Base-by-base conservation (phyloP, 2,888 invertebrate species). In the Pyrochroa serraticornis region DNA sequence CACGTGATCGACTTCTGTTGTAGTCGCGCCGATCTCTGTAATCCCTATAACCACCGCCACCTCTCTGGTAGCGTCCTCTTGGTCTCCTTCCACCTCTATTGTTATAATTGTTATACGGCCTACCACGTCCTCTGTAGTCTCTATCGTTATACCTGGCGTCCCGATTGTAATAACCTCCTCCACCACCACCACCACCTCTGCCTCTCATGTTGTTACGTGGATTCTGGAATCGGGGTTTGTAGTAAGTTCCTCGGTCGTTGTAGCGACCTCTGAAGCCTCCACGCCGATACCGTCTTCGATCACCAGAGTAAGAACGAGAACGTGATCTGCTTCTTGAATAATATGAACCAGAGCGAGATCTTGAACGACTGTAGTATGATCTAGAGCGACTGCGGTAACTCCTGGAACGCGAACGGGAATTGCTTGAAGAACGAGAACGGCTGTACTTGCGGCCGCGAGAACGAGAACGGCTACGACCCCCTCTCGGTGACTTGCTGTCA, bases 161-260 rank as follows among this genome's bases (percentile, higher is more conserved):
- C 54, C 80, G 70, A 58, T 76, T 73, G 60, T 77, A 73, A 63
- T 78, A 77, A 46, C 74, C 74, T 38, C 76, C 63, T 44, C 73
- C 33, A 22, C 79, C 73, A 31, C 78, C 71, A 31, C 75, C 68
- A 35, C 84, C 65, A 74, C 71, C 82, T 72, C 63, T 72, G 30
- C 84, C 83, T n/a, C 84, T 77, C 50, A 82, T 80, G 0, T 84
- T 83, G 1, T 72, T 73, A 47, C 86, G 83, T 30, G 82, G 83
- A 67, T 82, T 83, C 75, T 89, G 89, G 83, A 90, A 90, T 62
- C 91, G 84, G 0, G 91, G 91, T 68, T 90, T 88, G 80, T 91
- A 91, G 78, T 91, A 91, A 0, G 90, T 90, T 62, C 90, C 90
- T 51, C 90, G 84, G 74, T 89, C 89, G 76, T 84, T 83, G 70